These are phyloP conservation scores for Leuciscus waleckii DNA, from an alignment of 2,797 vertebrate genomes.

Conservation along the genomic window DNA sequence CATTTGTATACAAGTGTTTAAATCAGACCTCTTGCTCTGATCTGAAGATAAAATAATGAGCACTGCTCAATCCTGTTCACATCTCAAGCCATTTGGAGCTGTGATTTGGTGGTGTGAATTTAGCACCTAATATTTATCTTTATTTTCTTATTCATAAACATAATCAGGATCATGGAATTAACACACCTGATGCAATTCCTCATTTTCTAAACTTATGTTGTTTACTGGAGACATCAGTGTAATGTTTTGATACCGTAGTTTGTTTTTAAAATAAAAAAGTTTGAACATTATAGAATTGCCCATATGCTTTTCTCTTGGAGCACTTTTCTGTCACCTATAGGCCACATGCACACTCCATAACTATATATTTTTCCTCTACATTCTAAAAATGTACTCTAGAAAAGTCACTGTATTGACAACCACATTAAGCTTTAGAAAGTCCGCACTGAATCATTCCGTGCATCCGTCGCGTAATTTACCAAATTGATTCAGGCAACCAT, in stretches of 20 bases:
- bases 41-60: conserved; percentile 55
- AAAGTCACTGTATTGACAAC: neutral
- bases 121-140: neutral
- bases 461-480: neutral
- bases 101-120: conserved; percentile 4
- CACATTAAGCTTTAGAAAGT: neutral
- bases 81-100: conserved; percentile 31
- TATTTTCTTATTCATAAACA: neutral
- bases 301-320: neutral
- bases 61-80: conserved; percentile 48
- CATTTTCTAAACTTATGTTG: neutral
- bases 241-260: neutral
- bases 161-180: neutral
- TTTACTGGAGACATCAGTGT: neutral
- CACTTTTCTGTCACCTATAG: neutral
- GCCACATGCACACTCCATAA: neutral
- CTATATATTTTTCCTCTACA: neutral
- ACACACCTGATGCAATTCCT: neutral
- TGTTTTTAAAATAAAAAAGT: neutral
- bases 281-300: neutral
- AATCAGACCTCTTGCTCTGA: conserved; percentile 45
- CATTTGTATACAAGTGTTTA: conserved; percentile 58
- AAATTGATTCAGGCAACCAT: neutral
- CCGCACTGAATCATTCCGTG: neutral
- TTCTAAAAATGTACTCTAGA: neutral